Percentiles rank a stretch among this genome's conserved stretches.
These are phyloP conservation scores for Melieria picta DNA, from an alignment of 2,888 invertebrate species.

Conservation along the genomic window DNA sequence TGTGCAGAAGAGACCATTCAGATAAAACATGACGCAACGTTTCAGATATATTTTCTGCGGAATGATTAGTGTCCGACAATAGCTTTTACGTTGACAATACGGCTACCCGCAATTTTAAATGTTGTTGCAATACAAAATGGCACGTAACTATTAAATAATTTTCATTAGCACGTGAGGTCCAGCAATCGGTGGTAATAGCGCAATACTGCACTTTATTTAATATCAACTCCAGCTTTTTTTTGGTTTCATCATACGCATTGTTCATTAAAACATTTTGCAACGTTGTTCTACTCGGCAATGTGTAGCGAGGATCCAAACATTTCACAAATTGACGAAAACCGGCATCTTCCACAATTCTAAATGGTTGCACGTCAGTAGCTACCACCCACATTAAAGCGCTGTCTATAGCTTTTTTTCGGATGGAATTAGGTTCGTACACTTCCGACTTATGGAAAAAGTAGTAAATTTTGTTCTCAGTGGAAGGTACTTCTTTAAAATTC, in stretches of 20 bases:
- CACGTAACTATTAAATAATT: slow-evolving; percentile 22
- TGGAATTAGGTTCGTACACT: slow-evolving; percentile 18
- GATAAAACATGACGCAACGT: slow-evolving; percentile 23
- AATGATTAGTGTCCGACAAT: slow-evolving; percentile 23
- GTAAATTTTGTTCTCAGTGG: background rate
- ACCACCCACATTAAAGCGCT: slow-evolving; percentile 29
- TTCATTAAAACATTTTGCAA: slow-evolving; percentile 33
- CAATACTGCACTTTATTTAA: slow-evolving; percentile 28
- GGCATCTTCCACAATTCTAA: slow-evolving; percentile 34
- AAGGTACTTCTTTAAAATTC: background rate
- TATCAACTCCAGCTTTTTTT: slow-evolving; percentile 21
- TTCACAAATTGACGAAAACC: slow-evolving; percentile 33
- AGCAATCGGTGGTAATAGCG: slow-evolving; percentile 34
- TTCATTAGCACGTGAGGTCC: slow-evolving; percentile 32
- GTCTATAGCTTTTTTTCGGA: slow-evolving; percentile 23
- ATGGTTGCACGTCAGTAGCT: slow-evolving; percentile 31
- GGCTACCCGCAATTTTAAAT: too few relatives aligned
- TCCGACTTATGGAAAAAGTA: background rate
- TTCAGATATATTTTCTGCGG: slow-evolving; percentile 34
- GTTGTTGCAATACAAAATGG: background rate
- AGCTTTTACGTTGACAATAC: too few relatives aligned
- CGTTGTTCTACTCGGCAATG: slow-evolving; percentile 30
- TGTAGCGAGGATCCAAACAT: slow-evolving; percentile 35
- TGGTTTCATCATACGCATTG: slow-evolving; percentile 11
- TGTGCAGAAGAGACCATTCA: slow-evolving; percentile 30